A percentile compares a stretch with the other conserved stretches of the same genome.
Evolutionary conservation across 2,888 invertebrate species (phyloP).

Genomic region (Drosophila pegasa): DNA sequence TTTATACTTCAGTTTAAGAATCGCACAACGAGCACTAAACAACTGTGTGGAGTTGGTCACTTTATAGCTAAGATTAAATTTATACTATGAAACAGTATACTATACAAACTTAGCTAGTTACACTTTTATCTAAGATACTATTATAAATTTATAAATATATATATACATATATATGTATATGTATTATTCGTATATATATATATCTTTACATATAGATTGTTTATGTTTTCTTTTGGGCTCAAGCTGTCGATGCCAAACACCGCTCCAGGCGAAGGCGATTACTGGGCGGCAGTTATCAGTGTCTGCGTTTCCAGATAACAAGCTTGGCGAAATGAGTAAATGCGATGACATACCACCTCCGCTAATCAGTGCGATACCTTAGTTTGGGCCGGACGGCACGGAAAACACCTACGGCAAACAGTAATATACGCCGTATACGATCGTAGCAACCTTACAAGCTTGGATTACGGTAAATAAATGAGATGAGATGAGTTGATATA

Average conservation of each 20-base stretch:
- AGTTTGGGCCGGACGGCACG: constrained; percentile 39
- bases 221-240: constrained; percentile 60
- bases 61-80: not conserved
- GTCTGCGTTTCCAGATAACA: constrained; percentile 58
- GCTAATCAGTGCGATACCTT: constrained; percentile 66
- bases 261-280: constrained; percentile 56
- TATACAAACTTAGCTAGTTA: not conserved
- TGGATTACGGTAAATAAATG: constrained; percentile 35
- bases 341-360: constrained; percentile 57
- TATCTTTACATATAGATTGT: constrained; percentile 42
- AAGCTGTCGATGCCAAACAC: constrained; percentile 48
- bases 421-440: not conserved
- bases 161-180: not conserved
- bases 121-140: not conserved
- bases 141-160: not conserved
- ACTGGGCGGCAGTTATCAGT: constrained; percentile 59
- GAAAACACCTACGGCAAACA: constrained; percentile 5
- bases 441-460: too few relatives aligned
- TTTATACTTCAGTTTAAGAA: too few relatives aligned
- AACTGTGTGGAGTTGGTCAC: constrained; percentile 6
- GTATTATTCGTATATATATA: not conserved
- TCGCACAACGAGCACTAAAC: not conserved
- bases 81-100: not conserved
- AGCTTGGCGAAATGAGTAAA: constrained; percentile 64
- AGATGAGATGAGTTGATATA: not conserved